Conservation (phyloP, 2,888 invertebrate species). For the Anagyrus pseudococci region DNA sequence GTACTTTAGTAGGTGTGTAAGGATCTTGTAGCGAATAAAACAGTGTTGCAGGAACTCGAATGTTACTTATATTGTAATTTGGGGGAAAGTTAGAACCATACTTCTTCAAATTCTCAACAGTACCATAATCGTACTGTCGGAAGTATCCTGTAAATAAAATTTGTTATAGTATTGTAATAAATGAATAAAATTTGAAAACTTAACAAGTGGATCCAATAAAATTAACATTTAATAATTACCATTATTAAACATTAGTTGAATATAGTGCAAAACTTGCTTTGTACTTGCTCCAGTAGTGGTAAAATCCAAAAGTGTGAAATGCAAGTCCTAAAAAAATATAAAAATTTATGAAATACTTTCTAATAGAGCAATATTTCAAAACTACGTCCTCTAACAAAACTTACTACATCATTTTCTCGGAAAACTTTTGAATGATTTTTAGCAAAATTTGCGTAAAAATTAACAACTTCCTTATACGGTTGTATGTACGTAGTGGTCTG, state of each 20-base stretch:
- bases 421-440: constrained; percentile 48
- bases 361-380: too few relatives aligned
- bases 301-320: constrained; percentile 69
- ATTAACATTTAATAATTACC: too few relatives aligned
- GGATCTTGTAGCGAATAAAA: constrained; percentile 73
- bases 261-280: constrained; percentile 56
- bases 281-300: constrained; percentile 57
- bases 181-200: too few relatives aligned
- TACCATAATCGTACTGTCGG: constrained; percentile 65
- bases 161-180: too few relatives aligned
- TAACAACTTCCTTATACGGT: constrained; percentile 70
- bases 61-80: constrained; percentile 66
- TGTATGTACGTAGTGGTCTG: constrained; percentile 67
- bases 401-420: constrained; percentile 57
- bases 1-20: constrained; percentile 63
- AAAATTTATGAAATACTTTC: too few relatives aligned
- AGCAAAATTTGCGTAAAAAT: constrained; percentile 74
- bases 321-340: too few relatives aligned
- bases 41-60: constrained; percentile 70
- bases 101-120: constrained; percentile 64
- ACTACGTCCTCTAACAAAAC: too few relatives aligned
- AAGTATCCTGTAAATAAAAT: constrained; percentile 52
- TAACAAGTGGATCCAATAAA: too few relatives aligned
- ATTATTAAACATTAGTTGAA: constrained; percentile 51
- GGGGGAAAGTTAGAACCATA: constrained; percentile 65